Percentiles rank a stretch among this genome's conserved stretches.
phyloP scores from a whole-genome alignment of 2,888 invertebrate species.

The Anthophora plumipes region DNA sequence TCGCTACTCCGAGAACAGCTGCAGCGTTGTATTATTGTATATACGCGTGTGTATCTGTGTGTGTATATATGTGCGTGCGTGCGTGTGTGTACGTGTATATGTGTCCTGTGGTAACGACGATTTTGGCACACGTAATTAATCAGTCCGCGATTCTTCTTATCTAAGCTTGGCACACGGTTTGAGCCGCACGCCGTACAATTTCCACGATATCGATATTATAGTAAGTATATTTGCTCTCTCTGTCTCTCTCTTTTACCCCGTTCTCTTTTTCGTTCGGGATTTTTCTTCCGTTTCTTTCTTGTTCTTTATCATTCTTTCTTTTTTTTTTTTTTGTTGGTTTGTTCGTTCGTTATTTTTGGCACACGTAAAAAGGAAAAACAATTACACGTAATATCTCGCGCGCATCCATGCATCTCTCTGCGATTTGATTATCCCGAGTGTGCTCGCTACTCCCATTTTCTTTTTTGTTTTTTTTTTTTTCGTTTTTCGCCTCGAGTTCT shows the following conservation, averaged over 20 bases:
- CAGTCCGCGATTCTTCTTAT: conserved; percentile 47
- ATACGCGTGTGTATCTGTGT: not conserved
- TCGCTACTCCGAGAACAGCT: conserved; percentile 31
- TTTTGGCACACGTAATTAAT: conserved; percentile 66
- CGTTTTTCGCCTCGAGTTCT: not conserved
- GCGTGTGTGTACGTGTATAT: not conserved
- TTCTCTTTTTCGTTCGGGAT: not conserved
- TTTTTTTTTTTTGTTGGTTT: too few relatives aligned
- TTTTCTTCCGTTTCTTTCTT: conserved; percentile 4
- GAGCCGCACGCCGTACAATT: conserved; percentile 56
- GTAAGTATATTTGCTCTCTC: not conserved
- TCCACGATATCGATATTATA: conserved; percentile 33
- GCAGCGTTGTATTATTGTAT: conserved; percentile 27
- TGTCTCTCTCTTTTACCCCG: not conserved
- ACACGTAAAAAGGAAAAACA: conserved; percentile 33
- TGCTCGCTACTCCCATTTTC: not conserved
- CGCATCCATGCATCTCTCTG: conserved; percentile 32
- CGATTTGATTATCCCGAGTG: conserved; percentile 18
- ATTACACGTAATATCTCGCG: conserved; percentile 9
- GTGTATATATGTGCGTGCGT: not conserved
- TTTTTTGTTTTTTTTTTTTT: not conserved
- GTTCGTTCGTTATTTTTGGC: too few relatives aligned
- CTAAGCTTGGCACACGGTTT: conserved; percentile 67
- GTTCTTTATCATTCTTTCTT: not conserved
- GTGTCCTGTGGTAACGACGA: conserved; percentile 42